phyloP scores from a whole-genome alignment of 2,888 invertebrate genomes.

The Ceraclea dissimilis region DNA sequence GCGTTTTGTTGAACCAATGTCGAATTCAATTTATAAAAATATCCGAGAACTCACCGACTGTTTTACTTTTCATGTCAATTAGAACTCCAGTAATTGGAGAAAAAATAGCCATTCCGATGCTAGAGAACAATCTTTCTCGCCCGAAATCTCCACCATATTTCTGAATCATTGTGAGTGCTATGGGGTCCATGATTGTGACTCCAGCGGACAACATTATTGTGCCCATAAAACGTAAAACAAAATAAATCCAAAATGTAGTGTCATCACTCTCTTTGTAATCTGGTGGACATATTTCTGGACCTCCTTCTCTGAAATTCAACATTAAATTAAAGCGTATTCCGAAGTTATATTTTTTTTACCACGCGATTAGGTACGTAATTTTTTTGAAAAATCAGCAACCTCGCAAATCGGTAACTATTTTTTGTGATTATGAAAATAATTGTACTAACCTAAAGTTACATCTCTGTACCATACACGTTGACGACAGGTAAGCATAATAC shows the following conservation, averaged over 20 bases:
- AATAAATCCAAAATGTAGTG: slow-evolving; percentile 76
- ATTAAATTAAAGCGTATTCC: background rate
- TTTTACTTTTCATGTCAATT: slow-evolving; percentile 63
- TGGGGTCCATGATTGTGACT: slow-evolving; percentile 85
- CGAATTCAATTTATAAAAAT: background rate
- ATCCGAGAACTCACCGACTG: slow-evolving; percentile 39
- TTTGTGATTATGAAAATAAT: background rate
- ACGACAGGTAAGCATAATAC: slow-evolving; percentile 52
- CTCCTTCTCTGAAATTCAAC: slow-evolving; percentile 52
- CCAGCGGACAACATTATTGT: slow-evolving; percentile 77
- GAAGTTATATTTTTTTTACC: too few species aligned
- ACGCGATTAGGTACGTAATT: too few species aligned
- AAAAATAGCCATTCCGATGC: slow-evolving; percentile 76
- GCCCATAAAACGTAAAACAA: slow-evolving; percentile 68
- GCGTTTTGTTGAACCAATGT: background rate
- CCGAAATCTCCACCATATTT: slow-evolving; percentile 78
- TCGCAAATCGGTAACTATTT: background rate
- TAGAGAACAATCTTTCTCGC: slow-evolving; percentile 70
- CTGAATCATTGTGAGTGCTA: slow-evolving; percentile 78
- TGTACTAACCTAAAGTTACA: slow-evolving; percentile 58
- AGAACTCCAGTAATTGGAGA: slow-evolving; percentile 72
- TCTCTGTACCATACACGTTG: slow-evolving; percentile 69
- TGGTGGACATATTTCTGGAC: slow-evolving; percentile 71
- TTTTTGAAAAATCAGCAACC: too few species aligned
- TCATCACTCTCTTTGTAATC: slow-evolving; percentile 73